Conservation (phyloP, 2,888 invertebrate genomes). For the Plebejus argus region DNA sequence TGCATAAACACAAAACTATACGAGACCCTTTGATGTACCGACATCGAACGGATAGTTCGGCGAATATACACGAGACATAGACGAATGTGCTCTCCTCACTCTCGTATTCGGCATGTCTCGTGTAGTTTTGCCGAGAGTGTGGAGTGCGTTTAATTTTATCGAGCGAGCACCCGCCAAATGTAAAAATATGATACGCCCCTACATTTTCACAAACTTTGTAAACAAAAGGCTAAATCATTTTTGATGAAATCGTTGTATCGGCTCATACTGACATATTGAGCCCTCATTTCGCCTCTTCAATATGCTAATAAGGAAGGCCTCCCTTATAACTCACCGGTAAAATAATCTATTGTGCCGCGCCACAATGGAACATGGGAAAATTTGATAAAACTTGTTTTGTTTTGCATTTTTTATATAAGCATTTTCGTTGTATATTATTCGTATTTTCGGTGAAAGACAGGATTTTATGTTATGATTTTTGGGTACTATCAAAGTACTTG, state of each 20-base stretch:
- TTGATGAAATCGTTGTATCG: not conserved
- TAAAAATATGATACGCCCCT: not conserved
- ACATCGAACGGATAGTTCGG: too few species aligned
- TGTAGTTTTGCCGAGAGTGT: too few species aligned
- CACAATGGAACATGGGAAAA: not conserved
- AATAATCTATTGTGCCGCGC: not conserved
- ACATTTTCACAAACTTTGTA: not conserved
- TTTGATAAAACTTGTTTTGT: not conserved
- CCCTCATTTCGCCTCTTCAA: not conserved
- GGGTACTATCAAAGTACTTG: too few species aligned
- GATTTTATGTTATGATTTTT: not conserved
- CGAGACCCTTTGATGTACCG: too few species aligned
- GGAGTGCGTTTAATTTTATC: too few species aligned
- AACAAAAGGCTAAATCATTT: not conserved
- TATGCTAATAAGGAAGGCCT: constrained; percentile 16
- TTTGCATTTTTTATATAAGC: not conserved
- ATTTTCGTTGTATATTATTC: not conserved
- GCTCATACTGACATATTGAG: not conserved
- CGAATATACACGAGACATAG: too few species aligned
- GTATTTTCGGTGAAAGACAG: not conserved
- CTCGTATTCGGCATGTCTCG: too few species aligned
- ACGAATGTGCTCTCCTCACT: too few species aligned
- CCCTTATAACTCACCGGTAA: not conserved
- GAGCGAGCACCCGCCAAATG: not conserved
- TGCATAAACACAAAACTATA: too few species aligned